Evolutionary conservation across 2,113 vertebrate genomes (phyloP).

Genomic region (Dinomys branickii): DNA sequence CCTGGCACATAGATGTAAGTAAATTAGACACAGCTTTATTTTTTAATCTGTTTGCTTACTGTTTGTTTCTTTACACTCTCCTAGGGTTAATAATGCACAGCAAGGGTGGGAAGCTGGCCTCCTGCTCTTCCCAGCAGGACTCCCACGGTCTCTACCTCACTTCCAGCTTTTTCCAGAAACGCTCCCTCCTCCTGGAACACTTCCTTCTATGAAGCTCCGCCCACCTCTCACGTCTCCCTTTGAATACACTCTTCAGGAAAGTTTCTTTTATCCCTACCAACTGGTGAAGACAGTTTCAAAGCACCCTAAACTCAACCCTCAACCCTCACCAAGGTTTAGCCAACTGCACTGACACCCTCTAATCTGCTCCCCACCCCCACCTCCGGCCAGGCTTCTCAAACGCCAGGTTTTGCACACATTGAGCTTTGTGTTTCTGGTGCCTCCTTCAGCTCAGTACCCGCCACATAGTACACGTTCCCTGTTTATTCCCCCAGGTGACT

Average conservation of each 20-base stretch:
- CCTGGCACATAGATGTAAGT: neutral
- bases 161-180: neutral
- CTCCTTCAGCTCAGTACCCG: neutral
- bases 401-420: neutral
- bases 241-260: neutral
- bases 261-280: neutral
- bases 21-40: neutral
- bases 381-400: neutral
- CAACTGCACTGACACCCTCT: neutral
- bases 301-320: neutral
- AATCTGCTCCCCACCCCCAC: neutral
- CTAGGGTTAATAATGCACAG: neutral
- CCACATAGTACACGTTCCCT: neutral
- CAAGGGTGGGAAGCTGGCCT: neutral
- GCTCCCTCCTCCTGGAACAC: neutral
- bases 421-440: neutral
- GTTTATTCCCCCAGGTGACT: neutral
- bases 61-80: neutral
- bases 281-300: neutral
- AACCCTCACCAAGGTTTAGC: neutral
- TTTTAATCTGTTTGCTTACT: neutral
- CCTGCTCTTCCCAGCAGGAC: neutral
- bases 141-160: neutral
- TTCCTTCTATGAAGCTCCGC: neutral
- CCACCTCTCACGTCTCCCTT: neutral